Base-by-base conservation (phyloP, 1,140 invertebrate genomes). In the Adelges cooleyi region DNA sequence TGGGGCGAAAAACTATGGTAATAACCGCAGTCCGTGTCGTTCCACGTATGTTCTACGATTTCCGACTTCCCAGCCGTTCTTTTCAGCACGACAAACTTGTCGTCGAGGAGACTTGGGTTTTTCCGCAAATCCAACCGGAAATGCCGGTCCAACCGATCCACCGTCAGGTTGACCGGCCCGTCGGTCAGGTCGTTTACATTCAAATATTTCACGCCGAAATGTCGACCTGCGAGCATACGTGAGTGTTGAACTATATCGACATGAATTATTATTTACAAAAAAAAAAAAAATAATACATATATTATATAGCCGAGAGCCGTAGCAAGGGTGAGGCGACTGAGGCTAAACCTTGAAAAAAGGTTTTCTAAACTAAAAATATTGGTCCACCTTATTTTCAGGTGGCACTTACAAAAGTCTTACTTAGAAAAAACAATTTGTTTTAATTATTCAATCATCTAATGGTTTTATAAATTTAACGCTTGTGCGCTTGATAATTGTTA, bases 1-100 rank as follows among this genome's bases (percentile, higher is more conserved):
- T 68, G 48, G 6, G 65, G 67, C 29, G 46, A 38, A 15, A 66
- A 33, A 56, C 68, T 69, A 25, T 42, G 62, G 51, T 66, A 72
- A 53, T 68, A 71, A n/a, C n/a, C n/a, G 65, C 71, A 72, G 25
- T 69, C 65, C 3, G 25, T 40, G 9, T 25, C 52, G 15, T 48
- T 29, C 29, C 33, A 49, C 13, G n/a, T 10, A 23, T 53, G 18
- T n/a, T 52, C 44, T 9, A 66, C 54, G 11, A 65, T 22, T 17
- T 53, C 65, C 2, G 67, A 66, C 25, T 68, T 51, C 2, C 51
- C 44, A 4, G 51, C 44, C 33, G 9, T 42, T 40, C 67, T 33
- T 46, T 33, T 51, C n/a, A 69, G 13, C 20, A 67, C 53, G 3
- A 68, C 66, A 17, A 69, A 69, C 18, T 67, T 68, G 10, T 66